A percentile compares a stretch with the other conserved stretches of the same genome.
Conservation (phyloP, 1,140 invertebrate species). For the Pygmarrhopalites habei region DNA sequence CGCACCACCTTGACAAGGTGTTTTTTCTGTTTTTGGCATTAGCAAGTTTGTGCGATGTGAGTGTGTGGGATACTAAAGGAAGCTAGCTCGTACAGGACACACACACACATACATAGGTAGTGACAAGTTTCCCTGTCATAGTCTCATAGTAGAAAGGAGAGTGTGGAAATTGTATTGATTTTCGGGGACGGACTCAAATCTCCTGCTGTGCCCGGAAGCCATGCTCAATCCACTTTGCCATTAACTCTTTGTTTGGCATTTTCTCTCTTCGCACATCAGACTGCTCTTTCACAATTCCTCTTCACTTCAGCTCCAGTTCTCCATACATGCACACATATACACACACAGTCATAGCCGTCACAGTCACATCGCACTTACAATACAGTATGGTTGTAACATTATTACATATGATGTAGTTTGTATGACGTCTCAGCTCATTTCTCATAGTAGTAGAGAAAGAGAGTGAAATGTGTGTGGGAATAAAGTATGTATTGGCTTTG, state of each 20-base stretch:
- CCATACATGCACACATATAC: too few species aligned
- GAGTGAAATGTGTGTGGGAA: too few species aligned
- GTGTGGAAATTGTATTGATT: slow-evolving; percentile 25
- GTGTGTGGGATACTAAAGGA: too few species aligned
- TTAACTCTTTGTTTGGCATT: slow-evolving; percentile 40
- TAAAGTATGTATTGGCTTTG: too few species aligned
- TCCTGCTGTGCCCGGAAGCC: slow-evolving; percentile 40
- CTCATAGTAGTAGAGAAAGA: too few species aligned
- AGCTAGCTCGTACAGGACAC: background rate
- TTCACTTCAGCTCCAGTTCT: background rate
- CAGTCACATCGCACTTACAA: too few species aligned
- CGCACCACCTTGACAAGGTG: too few species aligned
- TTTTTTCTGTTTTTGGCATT: too few species aligned
- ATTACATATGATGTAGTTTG: too few species aligned
- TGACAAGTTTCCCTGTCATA: background rate
- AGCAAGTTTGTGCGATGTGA: background rate
- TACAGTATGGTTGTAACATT: too few species aligned
- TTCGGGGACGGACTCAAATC: slow-evolving; percentile 28
- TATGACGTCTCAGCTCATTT: too few species aligned
- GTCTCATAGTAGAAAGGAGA: background rate
- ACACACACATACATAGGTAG: background rate
- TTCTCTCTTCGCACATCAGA: slow-evolving; percentile 1
- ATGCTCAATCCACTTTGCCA: slow-evolving; percentile 37
- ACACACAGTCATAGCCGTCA: too few species aligned
- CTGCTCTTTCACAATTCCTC: background rate